phyloP scores from a whole-genome alignment of 1,140 invertebrate genomes.

The Anadara kagoshimensis region DNA sequence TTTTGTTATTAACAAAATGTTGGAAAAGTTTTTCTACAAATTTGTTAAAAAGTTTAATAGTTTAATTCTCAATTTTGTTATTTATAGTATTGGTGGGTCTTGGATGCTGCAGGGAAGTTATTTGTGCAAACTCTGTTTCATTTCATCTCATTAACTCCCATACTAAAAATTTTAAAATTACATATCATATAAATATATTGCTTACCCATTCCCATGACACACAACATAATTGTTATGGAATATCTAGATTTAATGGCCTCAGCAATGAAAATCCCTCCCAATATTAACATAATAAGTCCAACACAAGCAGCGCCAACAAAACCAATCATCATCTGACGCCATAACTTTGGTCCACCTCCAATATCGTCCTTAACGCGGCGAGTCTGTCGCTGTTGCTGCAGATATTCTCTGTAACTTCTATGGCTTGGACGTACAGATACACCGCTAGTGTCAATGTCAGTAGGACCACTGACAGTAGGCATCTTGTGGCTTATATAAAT shows the following conservation, averaged over 20 bases:
- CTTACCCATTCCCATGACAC: conserved; percentile 66
- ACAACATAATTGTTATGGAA: conserved; percentile 62
- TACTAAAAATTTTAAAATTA: too few species aligned
- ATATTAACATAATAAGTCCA: conserved; percentile 55
- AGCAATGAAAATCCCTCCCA: conserved; percentile 55
- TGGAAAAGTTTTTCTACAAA: too few species aligned
- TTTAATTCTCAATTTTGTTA: too few species aligned
- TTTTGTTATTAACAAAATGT: too few species aligned
- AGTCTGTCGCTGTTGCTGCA: conserved; percentile 31
- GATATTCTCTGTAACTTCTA: conserved; percentile 37
- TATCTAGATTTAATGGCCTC: conserved; percentile 52
- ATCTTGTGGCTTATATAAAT: too few species aligned
- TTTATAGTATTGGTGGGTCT: too few species aligned
- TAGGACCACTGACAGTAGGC: too few species aligned
- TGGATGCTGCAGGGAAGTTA: too few species aligned
- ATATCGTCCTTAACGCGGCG: conserved; percentile 30
- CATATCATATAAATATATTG: background rate
- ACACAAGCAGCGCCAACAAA: conserved; percentile 56
- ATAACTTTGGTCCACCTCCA: conserved; percentile 44
- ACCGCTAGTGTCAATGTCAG: background rate
- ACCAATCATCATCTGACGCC: conserved; percentile 59
- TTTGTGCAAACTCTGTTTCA: too few species aligned
- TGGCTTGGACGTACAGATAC: conserved; percentile 38
- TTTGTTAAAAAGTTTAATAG: too few species aligned
- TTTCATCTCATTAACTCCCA: too few species aligned